Evolutionary conservation across 2,888 invertebrate genomes (phyloP).

Genomic region (Zygothrica quintamaculata): DNA sequence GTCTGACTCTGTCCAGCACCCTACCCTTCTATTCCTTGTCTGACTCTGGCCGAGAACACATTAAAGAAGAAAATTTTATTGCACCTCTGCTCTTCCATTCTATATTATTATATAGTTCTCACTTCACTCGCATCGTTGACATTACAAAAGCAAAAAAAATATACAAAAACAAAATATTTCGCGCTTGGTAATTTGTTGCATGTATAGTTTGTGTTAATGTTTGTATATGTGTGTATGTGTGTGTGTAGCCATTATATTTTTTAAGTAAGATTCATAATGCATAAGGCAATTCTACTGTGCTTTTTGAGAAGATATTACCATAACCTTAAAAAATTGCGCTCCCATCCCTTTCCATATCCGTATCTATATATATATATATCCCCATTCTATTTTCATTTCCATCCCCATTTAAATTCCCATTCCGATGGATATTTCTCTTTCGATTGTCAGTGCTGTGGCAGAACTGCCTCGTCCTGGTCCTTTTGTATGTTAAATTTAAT

Average conservation of each 20-base stretch:
- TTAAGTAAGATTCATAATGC: conserved; percentile 70
- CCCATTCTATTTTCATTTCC: too few relatives aligned
- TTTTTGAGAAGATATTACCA: too few relatives aligned
- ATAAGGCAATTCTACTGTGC: conserved; percentile 59
- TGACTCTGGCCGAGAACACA: conserved; percentile 51
- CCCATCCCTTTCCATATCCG: conserved; percentile 7
- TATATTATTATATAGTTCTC: conserved; percentile 64
- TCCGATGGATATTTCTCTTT: conserved; percentile 17
- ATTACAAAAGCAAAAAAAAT: conserved; percentile 70
- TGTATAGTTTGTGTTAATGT: conserved; percentile 69
- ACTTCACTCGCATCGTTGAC: conserved; percentile 58
- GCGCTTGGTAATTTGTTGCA: conserved; percentile 57
- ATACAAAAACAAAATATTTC: conserved; percentile 43
- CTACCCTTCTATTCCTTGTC: too few relatives aligned
- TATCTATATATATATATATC: background rate
- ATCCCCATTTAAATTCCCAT: conserved; percentile 6
- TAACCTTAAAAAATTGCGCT: too few relatives aligned
- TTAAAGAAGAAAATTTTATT: conserved; percentile 81
- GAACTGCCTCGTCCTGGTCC: conserved; percentile 5
- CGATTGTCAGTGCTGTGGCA: conserved; percentile 2
- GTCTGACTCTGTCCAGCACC: conserved; percentile 10
- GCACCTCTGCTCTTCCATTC: conserved; percentile 76
- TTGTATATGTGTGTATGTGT: too few relatives aligned
- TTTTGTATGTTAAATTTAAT: conserved; percentile 76
- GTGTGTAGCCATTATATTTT: conserved; percentile 12